Conservation (phyloP, 2,888 invertebrate genomes). For the Podabrus alpinus region DNA sequence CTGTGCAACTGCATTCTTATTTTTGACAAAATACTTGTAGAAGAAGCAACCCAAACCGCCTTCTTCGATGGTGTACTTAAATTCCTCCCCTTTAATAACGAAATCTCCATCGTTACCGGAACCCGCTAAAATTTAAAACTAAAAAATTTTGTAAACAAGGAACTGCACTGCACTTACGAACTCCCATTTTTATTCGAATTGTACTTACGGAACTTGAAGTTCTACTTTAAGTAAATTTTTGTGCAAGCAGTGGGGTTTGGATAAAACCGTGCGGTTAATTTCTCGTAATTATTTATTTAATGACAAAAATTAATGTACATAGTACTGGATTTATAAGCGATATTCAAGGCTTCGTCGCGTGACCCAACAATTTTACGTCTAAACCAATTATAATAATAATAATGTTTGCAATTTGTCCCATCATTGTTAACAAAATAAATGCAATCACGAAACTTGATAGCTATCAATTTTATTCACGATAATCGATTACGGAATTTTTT, state of each 20-base stretch:
- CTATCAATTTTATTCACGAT: background rate
- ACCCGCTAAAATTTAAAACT: background rate
- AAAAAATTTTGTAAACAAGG: background rate
- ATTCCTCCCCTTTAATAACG: conserved; percentile 5
- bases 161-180: background rate
- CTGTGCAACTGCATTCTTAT: conserved; percentile 14
- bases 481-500: background rate
- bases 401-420: background rate
- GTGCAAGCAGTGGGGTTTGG: background rate
- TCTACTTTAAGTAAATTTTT: background rate
- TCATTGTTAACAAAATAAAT: background rate
- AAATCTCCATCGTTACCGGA: background rate
- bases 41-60: conserved; percentile 14
- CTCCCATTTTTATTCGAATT: background rate
- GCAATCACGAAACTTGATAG: background rate
- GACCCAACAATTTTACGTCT: background rate
- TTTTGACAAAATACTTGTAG: conserved; percentile 3
- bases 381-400: background rate
- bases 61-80: conserved; percentile 5
- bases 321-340: too few species aligned
- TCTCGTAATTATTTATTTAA: background rate
- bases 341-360: background rate
- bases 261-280: background rate
- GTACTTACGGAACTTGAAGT: background rate
- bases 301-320: background rate